phyloP scores from a whole-genome alignment of 2,888 invertebrate genomes.

The Oscheius myriophilus region DNA sequence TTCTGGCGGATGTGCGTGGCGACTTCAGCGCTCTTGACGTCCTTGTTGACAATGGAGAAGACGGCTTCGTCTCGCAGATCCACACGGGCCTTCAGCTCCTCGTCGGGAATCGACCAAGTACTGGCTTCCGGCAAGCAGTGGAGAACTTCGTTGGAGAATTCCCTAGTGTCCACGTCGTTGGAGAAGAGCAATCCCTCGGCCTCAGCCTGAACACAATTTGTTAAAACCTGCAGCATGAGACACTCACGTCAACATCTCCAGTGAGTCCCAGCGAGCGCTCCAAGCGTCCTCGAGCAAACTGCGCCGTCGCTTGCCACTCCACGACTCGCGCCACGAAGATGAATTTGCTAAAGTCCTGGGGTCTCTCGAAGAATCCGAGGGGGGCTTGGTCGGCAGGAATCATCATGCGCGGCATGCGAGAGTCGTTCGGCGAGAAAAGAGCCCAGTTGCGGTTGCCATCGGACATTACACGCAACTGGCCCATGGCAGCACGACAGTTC shows the following conservation, averaged over 20 bases:
- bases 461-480: constrained; percentile 76
- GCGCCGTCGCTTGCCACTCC: constrained; percentile 74
- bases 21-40: constrained; percentile 92
- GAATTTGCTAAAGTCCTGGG: constrained; percentile 73
- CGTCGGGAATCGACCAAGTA: constrained; percentile 45
- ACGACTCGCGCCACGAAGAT: constrained; percentile 81
- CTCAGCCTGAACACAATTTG: constrained; percentile 76
- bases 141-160: constrained; percentile 79
- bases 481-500: constrained; percentile 82
- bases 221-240: background rate
- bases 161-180: constrained; percentile 81
- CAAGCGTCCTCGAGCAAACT: constrained; percentile 78
- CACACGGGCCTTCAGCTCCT: constrained; percentile 71
- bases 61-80: constrained; percentile 78
- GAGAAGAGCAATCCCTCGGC: constrained; percentile 83
- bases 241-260: constrained; percentile 78
- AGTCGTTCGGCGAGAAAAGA: constrained; percentile 80
- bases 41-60: constrained; percentile 92
- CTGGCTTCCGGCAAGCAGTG: constrained; percentile 74
- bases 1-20: constrained; percentile 82
- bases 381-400: constrained; percentile 77
- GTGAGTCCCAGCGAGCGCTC: constrained; percentile 80
- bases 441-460: constrained; percentile 78
- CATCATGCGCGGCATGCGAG: constrained; percentile 81
- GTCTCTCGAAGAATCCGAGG: constrained; percentile 75